Evolutionary conservation across 2,797 vertebrate genomes (phyloP), one percentile per base, ranked within the genome.

Genomic region (Sebastes alutus): DNA sequence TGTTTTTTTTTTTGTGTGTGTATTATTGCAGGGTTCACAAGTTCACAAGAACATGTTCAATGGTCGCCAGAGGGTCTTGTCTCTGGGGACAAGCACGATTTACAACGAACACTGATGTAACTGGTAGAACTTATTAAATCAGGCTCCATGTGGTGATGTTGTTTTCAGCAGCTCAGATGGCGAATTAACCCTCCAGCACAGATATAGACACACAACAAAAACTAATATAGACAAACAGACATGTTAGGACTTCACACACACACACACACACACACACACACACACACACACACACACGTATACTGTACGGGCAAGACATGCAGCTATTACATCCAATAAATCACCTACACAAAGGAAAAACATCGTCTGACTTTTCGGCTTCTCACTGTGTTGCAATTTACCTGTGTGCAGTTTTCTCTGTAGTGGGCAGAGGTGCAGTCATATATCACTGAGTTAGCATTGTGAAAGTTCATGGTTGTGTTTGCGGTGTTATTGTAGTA

Each of bases 381-480:
- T 4, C 42, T 79, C 70, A 27, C 46, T 65, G 16, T 46, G 38
- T 49, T 62, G 16, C 73, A 72, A 49, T 81, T 79, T 66, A 76
- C 75, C 69, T 46, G 67, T 8, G 54, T 35, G 3, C 59, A 18
- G 69, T 84, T 66, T 66, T 60, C 32, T 64, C 56, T 35, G 63
- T 59, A 42, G 77, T 59, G 73, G 74, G 38, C 49, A 23, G 65
- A 56, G 65, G 22, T 58, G 60, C 27, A 22, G 80, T 82, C 72
- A 60, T 92, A 88, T 74, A 88, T 94, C 86, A 91, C 69, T 1
- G 69, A 66, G 87, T 84, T 80, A 81, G 54, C 69, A 49, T 52
- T 80, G 74, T 90, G 88, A 88, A 87, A 89, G 90, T 90, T 91
- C 91, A 93, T 35, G 84, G 87, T 86, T 86, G 79, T 77, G 82